A percentile compares a stretch with the other conserved stretches of the same genome.
Conservation (phyloP, 2,888 invertebrate species). For the Mactromeris polynyma region DNA sequence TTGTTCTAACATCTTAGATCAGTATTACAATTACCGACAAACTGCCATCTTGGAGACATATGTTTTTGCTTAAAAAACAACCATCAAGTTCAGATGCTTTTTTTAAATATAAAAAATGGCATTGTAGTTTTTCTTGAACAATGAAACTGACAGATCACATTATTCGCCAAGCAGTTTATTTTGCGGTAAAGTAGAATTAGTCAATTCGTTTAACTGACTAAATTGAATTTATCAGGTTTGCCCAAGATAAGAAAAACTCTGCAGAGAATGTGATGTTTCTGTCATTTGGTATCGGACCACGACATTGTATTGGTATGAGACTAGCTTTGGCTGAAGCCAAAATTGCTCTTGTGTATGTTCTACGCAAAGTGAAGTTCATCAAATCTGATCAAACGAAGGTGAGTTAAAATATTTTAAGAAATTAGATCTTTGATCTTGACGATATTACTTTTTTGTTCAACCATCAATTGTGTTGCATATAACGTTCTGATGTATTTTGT, state of each 20-base stretch:
- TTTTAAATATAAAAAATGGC: too few species aligned
- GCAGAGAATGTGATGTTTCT: conserved; percentile 56
- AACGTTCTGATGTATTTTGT: not conserved
- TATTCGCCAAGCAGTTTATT: too few species aligned
- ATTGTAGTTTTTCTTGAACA: too few species aligned
- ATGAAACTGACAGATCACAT: too few species aligned
- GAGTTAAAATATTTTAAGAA: not conserved
- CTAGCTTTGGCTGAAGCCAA: conserved; percentile 72
- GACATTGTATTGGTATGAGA: conserved; percentile 74
- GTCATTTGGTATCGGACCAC: conserved; percentile 72
- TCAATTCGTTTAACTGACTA: too few species aligned
- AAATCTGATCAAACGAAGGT: conserved; percentile 64
- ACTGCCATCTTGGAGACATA: too few species aligned
- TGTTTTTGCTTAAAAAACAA: too few species aligned
- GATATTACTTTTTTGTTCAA: not conserved
- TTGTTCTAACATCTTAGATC: too few species aligned
- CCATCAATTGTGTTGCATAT: too few species aligned
- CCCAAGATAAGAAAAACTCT: conserved; percentile 39
- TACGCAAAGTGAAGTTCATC: conserved; percentile 66
- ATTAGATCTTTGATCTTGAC: not conserved
- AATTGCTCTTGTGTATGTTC: conserved; percentile 68
- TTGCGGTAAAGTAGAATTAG: too few species aligned
- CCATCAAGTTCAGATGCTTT: too few species aligned
- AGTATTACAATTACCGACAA: too few species aligned
- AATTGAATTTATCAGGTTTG: conserved; percentile 37